Evolutionary conservation across 2,888 invertebrate species (phyloP).

Genomic region (Synergus japonicus): DNA sequence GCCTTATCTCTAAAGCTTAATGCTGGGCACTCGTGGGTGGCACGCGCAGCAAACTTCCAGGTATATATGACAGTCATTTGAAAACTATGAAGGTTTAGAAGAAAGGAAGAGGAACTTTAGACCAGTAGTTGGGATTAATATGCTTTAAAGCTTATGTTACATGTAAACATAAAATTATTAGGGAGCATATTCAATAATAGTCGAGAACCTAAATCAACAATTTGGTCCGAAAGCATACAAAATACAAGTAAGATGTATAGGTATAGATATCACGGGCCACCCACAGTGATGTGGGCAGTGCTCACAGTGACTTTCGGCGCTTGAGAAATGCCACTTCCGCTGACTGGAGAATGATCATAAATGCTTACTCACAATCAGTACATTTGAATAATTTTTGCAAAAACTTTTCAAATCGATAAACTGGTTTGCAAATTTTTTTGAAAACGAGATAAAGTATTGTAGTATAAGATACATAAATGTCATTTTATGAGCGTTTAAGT

Average conservation of each 20-base stretch:
- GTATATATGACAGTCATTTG: background rate
- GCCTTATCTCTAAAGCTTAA: background rate
- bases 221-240: conserved; percentile 52
- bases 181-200: conserved; percentile 25
- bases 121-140: conserved; percentile 1
- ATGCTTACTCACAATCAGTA: background rate
- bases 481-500: background rate
- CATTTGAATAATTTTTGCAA: too few species aligned
- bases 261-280: conserved; percentile 55
- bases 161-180: conserved; percentile 19
- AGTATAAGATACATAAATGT: too few species aligned
- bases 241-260: conserved; percentile 55
- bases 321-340: background rate
- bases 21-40: background rate
- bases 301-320: background rate
- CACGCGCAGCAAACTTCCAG: background rate
- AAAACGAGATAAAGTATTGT: too few species aligned
- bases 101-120: background rate
- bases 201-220: conserved; percentile 65
- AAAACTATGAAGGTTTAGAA: background rate
- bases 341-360: background rate
- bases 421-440: too few species aligned
- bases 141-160: conserved; percentile 6
- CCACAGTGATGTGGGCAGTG: conserved; percentile 52
- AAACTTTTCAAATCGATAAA: too few species aligned